Evolutionary conservation across 2,888 invertebrate genomes (phyloP).

Genomic region (Calliphora vomitoria): DNA sequence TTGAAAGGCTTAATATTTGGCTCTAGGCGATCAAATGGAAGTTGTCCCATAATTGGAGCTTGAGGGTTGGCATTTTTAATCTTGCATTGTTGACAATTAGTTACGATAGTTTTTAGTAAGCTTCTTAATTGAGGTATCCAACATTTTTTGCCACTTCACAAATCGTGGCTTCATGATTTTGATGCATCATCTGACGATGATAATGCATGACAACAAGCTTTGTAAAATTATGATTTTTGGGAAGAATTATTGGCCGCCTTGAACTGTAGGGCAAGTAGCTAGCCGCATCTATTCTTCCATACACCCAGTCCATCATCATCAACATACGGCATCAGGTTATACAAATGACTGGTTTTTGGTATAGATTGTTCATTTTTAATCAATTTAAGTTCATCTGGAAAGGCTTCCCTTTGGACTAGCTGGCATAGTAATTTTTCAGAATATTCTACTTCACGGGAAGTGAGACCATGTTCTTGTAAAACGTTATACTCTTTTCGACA

Average conservation of each 20-base stretch:
- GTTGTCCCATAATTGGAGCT: too few relatives aligned
- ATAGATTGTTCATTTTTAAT: neutral
- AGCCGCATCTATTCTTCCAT: too few relatives aligned
- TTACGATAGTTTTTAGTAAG: too few relatives aligned
- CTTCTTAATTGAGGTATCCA: too few relatives aligned
- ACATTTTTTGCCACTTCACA: too few relatives aligned
- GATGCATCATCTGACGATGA: conserved; percentile 5
- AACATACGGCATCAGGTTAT: conserved; percentile 2
- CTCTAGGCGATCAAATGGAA: too few relatives aligned
- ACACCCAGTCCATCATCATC: too few relatives aligned
- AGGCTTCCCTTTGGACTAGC: conserved; percentile 11
- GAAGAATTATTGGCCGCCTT: neutral
- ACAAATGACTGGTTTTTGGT: conserved; percentile 7
- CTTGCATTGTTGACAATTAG: too few relatives aligned
- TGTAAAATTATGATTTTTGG: neutral
- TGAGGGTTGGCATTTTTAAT: too few relatives aligned
- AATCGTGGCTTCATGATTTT: neutral
- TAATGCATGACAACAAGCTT: neutral
- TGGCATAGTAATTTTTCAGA: conserved; percentile 9
- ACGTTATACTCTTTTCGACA: neutral
- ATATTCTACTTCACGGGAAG: neutral
- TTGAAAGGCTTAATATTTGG: too few relatives aligned
- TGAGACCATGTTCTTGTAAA: neutral
- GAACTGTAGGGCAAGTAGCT: conserved; percentile 11
- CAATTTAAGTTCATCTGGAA: neutral